phyloP scores from a whole-genome alignment of 2,888 invertebrate species.

The Phytoseiulus persimilis region DNA sequence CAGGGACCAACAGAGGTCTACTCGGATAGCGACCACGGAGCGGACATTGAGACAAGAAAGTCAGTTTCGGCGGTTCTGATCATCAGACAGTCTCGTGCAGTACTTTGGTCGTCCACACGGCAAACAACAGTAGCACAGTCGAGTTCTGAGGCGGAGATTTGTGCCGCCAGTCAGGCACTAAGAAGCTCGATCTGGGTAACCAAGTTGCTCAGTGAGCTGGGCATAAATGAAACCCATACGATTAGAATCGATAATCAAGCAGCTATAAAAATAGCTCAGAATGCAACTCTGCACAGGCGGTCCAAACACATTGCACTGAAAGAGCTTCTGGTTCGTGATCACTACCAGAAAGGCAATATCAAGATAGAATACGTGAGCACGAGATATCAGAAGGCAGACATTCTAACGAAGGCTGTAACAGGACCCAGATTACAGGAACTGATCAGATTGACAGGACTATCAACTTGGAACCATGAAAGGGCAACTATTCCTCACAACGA shows the following conservation, averaged over 20 bases:
- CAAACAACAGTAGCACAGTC: neutral
- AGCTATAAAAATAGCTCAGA: neutral
- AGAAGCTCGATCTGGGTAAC: neutral
- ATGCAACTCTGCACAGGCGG: neutral
- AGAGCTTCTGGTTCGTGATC: neutral
- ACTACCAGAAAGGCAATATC: neutral
- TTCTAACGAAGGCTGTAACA: neutral
- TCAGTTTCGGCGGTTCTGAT: neutral
- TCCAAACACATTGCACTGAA: neutral
- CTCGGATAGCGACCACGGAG: neutral
- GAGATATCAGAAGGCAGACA: neutral
- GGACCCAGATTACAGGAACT: neutral
- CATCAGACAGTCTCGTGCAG: neutral
- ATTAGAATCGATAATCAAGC: neutral
- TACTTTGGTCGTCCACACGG: neutral
- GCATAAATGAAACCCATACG: neutral
- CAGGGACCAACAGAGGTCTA: neutral
- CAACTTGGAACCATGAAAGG: neutral
- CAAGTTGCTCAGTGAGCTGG: neutral
- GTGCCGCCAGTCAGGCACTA: neutral
- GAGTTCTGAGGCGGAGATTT: neutral
- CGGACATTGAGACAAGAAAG: neutral
- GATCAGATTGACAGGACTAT: neutral
- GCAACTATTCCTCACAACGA: neutral
- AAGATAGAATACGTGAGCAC: neutral